These are phyloP conservation scores for Entomobrya multifasciata DNA, from an alignment of 2,888 invertebrate genomes.

Conservation along the genomic window DNA sequence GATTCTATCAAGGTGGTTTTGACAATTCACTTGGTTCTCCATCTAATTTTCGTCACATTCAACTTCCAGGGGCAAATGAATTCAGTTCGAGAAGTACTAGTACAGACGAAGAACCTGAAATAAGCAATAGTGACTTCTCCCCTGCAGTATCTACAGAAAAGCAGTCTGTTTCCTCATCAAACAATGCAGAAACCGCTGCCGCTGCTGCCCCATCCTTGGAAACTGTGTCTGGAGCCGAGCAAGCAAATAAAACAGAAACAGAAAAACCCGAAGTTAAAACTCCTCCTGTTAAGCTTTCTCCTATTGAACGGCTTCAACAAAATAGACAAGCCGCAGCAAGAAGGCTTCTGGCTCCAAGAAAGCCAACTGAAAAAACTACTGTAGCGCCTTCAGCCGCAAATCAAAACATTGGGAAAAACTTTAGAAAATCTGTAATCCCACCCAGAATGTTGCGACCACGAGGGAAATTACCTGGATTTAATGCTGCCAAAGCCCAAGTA, in stretches of 20 bases:
- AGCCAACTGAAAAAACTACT: slow-evolving; percentile 57
- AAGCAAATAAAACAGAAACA: not conserved
- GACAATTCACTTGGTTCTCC: slow-evolving; percentile 47
- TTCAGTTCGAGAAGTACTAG: slow-evolving; percentile 36
- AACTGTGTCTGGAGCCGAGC: not conserved
- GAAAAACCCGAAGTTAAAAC: not conserved
- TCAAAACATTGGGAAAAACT: slow-evolving; percentile 7
- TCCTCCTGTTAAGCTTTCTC: slow-evolving; percentile 40
- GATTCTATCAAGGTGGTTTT: not conserved
- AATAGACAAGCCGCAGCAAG: slow-evolving; percentile 56
- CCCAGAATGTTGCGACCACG: slow-evolving; percentile 56
- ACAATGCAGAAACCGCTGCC: not conserved
- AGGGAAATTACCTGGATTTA: slow-evolving; percentile 42
- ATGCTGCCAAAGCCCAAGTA: not conserved
- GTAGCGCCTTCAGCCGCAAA: not conserved
- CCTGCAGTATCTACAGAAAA: slow-evolving; percentile 49
- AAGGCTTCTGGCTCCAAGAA: slow-evolving; percentile 46
- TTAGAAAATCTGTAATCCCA: slow-evolving; percentile 50
- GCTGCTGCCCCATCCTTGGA: not conserved
- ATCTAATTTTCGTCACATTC: slow-evolving; percentile 19
- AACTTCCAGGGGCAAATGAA: slow-evolving; percentile 22
- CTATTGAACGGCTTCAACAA: slow-evolving; percentile 50
- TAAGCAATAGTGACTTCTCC: slow-evolving; percentile 19
- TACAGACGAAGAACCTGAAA: slow-evolving; percentile 3
- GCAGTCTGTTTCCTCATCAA: slow-evolving; percentile 31